Evolutionary conservation across 2,888 invertebrate genomes (phyloP), one percentile per base, ranked within the genome.

Genomic region (Spisula solida): DNA sequence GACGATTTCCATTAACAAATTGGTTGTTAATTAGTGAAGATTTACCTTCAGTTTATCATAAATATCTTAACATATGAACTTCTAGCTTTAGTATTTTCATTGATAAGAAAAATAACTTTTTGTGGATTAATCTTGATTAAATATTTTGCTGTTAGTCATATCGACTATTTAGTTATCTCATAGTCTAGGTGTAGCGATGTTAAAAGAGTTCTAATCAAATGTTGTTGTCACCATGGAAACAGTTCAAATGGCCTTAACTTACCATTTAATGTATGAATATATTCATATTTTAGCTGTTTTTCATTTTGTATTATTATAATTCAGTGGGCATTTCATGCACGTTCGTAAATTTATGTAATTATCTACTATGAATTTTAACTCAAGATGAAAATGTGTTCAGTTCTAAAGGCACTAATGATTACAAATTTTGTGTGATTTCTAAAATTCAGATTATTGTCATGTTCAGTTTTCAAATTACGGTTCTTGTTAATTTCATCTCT

Each of bases 201-300:
- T 75, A 31, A 6, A n/a, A 6, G 60, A 66, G 60, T 25, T 25
- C 25, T 66, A 75, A 75, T 75, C 75, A 75, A 75, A 75, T 34
- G 31, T 75, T 31, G 16, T 75, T 31, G 18, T 31, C 14, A 31
- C 29, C 75, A 75, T 75, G 75, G 25, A 75, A 31, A 16, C 75
- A 75, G 75, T 75, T 75, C 34, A 31, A 75, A 75, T 75, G 75
- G 75, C 75, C 75, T 75, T 75, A 75, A 16, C 34, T 75, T 75
- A 25, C 25, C 75, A 75, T 75, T 60, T 60, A 60, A 60, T 25
- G 60, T 60, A 18, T 75, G 14, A 25, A 18, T 18, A 31, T 31
- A 31, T 31, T 75, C 75, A 75, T 34, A 34, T 31, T 31, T 34
- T 75, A 34, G 18, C 34, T 34, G 16, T 29, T 18, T 12, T 34